Evolutionary conservation across 2,888 invertebrate genomes (phyloP), one percentile per base, ranked within the genome.

Genomic region (Nowickia ferox): DNA sequence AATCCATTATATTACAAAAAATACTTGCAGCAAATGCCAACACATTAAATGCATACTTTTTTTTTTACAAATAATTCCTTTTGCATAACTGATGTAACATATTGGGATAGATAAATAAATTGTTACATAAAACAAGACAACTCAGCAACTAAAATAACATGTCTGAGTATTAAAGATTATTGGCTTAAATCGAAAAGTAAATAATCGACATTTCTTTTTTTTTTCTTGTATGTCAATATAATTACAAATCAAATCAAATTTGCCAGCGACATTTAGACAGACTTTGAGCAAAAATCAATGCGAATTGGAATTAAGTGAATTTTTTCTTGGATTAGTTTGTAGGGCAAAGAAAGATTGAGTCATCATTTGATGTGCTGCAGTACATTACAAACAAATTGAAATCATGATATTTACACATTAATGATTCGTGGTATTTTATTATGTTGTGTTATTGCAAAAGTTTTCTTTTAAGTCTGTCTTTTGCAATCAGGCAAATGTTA

Each of bases 151-250:
- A 57, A 30, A 38, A 11, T n/a, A 68, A 61, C 51, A 57, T 57
- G 46, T 66, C 17, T 30, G 48, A 48, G 40, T 57, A 48, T 57
- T 68, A 42, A 9, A 30, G 68, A 61, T 63, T 78, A 53, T 71
- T 61, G 69, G 61, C 68, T 78, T 71, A 53, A 61, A 71, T 15
- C 10, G 30, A 10, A 69, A 51, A 71, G 22, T 53, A 71, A 71
- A 61, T 48, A 63, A 53, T 63, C 57, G 44, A 15, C 42, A 10
- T 17, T 65, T 76, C 51, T 10, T 53, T 4, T 48, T 51, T 4
- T 75, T 42, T 61, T 17, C n/a, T 48, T 13, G 15, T 42, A 40
- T 42, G 13, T 5, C 42, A 17, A 13, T 69, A 42, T 44, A 44
- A 40, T 30, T n/a, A 71, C n/a, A 69, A 69, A 69, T 69, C 53